These are phyloP conservation scores for Menidia beryllina DNA, from an alignment of 2,113 vertebrate species.

Conservation along the genomic window DNA sequence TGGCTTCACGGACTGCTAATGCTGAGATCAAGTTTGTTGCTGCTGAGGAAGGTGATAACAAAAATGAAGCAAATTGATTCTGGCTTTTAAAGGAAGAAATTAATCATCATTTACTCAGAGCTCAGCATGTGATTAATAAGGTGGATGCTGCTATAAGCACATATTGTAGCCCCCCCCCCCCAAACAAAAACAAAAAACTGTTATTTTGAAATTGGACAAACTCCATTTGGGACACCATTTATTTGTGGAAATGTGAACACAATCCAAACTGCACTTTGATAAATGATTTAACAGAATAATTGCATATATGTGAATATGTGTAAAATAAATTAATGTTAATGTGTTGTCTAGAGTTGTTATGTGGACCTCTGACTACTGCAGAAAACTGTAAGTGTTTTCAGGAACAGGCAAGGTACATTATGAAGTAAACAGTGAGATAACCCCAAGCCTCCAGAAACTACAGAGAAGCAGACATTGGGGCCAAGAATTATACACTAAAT, in stretches of 20 bases:
- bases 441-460: background rate
- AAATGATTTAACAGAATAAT: background rate
- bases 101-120: background rate
- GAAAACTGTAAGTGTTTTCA: background rate
- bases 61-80: slow-evolving; percentile 70
- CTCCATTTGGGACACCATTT: background rate
- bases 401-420: too few relatives aligned
- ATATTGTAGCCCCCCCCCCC: too few relatives aligned
- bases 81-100: background rate
- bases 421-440: too few relatives aligned
- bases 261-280: background rate
- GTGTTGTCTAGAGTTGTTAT: background rate
- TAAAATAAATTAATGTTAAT: background rate
- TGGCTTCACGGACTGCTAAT: slow-evolving; percentile 83
- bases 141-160: background rate
- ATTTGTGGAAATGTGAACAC: slow-evolving; percentile 27
- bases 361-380: background rate
- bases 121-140: background rate
- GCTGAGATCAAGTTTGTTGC: slow-evolving; percentile 88
- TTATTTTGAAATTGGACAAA: too few relatives aligned
- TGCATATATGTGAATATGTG: background rate
- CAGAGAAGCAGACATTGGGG: background rate
- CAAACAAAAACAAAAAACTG: too few relatives aligned
- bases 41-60: slow-evolving; percentile 79
- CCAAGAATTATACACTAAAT: background rate